Base-by-base conservation (phyloP, 1,140 invertebrate species). In the Euglossa dilemma region DNA sequence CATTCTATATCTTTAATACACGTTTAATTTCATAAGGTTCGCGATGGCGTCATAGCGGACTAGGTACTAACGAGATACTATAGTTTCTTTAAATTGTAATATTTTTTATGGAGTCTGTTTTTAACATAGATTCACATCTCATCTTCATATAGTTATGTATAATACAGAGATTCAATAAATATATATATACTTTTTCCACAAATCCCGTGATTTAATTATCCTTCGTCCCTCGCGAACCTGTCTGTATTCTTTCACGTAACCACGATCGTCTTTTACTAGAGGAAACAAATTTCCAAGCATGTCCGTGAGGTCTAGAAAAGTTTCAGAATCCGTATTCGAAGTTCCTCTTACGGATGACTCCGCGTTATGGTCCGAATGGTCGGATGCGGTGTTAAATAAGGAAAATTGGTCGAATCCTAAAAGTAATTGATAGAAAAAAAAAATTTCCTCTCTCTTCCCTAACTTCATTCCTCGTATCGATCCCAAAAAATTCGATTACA, bases 121-220 rank as follows among this genome's bases (percentile, higher is more conserved):
- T 84, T 23, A 18, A 72, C 23, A 7, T 87, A 85, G 64, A 80
- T 80, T 72, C 73, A 75, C 86, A 88, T 85, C 80, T 87, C 86
- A 87, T 76, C 64, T 82, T 84, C 74, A 79, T 87, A 88, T 73
- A 78, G 84, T 82, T 79, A 85, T 88, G 72, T 88, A 88, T 82
- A 81, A 87, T 88, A 84, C 74, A 87, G 72, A 88, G 79, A 80
- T 76, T 79, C 77, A 88, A 88, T 88, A 87, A 87, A 87, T 73
- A 82, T 77, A 81, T 86, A 77, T 88, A 85, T 87, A 88, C 86
- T 84, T 88, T 88, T 88, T 88, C 50, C 83, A 88, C 20, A 87
- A 76, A 64, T 57, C 47, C 6, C 16, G 9, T 23, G 8, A 1
- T 18, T 14, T 77, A 20, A 70, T 54, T 70, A n/a, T 52, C 28